phyloP scores from a whole-genome alignment of 2,113 vertebrate species.

The Cacatua alba region DNA sequence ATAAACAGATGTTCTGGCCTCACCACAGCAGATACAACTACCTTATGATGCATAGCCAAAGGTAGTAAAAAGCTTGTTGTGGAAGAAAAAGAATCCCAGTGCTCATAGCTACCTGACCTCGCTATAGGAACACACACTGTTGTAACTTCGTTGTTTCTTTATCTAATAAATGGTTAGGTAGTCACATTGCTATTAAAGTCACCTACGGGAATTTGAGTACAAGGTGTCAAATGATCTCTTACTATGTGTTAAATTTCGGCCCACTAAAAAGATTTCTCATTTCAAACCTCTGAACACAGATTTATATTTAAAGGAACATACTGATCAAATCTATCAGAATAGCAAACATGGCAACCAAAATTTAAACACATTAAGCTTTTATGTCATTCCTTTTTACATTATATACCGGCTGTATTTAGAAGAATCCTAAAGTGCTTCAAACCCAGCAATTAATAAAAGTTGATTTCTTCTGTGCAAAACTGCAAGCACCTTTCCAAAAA shows the following conservation, averaged over 20 bases:
- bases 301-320: background rate
- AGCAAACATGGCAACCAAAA: background rate
- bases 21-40: background rate
- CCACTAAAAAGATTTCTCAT: background rate
- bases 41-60: background rate
- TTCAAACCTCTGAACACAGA: background rate
- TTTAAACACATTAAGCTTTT: background rate
- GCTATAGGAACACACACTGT: background rate
- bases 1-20: background rate
- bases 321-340: background rate
- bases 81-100: background rate
- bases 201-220: background rate
- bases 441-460: conserved; percentile 11
- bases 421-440: conserved; percentile 58
- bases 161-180: background rate
- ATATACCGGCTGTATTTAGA: background rate
- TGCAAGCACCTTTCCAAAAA: conserved; percentile 27
- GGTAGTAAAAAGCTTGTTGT: background rate
- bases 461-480: conserved; percentile 55
- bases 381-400: conserved; percentile 1
- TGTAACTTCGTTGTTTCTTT: background rate
- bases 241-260: background rate
- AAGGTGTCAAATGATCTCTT: background rate
- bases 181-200: background rate
- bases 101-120: background rate